Conservation (phyloP, 2,113 vertebrate genomes). For the Melanocharis versteri region DNA sequence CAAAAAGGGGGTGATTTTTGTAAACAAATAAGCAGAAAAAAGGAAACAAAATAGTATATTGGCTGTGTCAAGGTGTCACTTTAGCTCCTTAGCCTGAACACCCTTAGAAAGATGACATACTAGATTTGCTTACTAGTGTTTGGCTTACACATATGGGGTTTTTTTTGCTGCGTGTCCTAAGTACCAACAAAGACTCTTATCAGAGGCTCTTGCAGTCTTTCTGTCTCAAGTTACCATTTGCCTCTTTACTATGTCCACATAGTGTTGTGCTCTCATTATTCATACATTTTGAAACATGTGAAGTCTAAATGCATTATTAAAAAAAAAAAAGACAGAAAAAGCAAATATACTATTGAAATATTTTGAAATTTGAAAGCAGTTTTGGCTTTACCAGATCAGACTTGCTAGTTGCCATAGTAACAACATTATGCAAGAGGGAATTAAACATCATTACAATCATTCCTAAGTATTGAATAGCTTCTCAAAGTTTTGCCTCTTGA, state of each 20-base stretch:
- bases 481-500: not conserved
- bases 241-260: not conserved
- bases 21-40: not conserved
- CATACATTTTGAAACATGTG: not conserved
- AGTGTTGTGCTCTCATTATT: not conserved
- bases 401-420: not conserved
- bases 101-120: rapidly evolving
- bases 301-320: not conserved
- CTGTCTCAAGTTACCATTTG: not conserved
- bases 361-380: not conserved
- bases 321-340: not conserved
- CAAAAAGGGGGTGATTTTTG: not conserved
- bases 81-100: not conserved
- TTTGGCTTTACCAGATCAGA: not conserved
- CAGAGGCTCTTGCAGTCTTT: not conserved
- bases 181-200: not conserved
- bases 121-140: not conserved
- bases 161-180: not conserved
- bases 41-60: not conserved
- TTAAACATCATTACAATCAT: not conserved
- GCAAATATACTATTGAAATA: not conserved
- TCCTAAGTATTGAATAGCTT: not conserved
- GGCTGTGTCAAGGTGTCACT: not conserved
- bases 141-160: not conserved
- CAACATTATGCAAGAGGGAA: not conserved